Base-by-base conservation (phyloP, 2,888 invertebrate genomes). In the Heliothis peltigera region DNA sequence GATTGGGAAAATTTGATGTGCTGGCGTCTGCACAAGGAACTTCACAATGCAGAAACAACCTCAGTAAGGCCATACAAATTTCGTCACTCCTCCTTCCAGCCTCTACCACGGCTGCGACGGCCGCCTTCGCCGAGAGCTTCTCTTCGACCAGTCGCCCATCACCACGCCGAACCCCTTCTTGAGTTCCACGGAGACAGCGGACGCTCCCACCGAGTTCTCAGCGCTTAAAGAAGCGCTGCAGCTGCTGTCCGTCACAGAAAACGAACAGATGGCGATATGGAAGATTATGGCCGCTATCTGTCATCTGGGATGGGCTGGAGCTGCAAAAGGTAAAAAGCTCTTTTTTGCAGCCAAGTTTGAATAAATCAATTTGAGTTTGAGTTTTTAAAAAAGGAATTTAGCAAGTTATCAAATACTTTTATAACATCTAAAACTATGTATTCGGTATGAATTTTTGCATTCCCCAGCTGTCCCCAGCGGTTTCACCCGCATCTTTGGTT, bases 271-370 rank as follows among this genome's bases (percentile, higher is more conserved):
- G 86, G 97, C 97, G 0, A 96, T 99, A 55, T 98, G 98, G 97
- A 96, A 96, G 82, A 97, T 98, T 46, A 93, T 99, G 80, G 98
- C 98, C 0, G 98, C 99, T n/a, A 97, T 99, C 64, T 98, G 98
- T 87, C 99, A 99, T 92, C 92, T 99, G 72, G 98, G 98, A 15
- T 97, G 97, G 88, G 98, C 98, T 28, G 98, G 98, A 0, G 97
- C 97, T 55, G 96, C 96, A 0, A 97, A 97, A 95, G 96, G 97
- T 97, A 81, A 39, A 62, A 1, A 1, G 4, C 12, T 28, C n/a
- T n/a, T n/a, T n/a, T n/a, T n/a, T n/a, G n/a, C n/a, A n/a, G n/a
- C n/a, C n/a, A n/a, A n/a, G n/a, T n/a, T n/a, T n/a, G n/a, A n/a
- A n/a, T n/a, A n/a, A n/a, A n/a, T n/a, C n/a, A n/a, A n/a, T n/a